phyloP scores from a whole-genome alignment of 2,113 vertebrate genomes.

The Piprites chloris region DNA sequence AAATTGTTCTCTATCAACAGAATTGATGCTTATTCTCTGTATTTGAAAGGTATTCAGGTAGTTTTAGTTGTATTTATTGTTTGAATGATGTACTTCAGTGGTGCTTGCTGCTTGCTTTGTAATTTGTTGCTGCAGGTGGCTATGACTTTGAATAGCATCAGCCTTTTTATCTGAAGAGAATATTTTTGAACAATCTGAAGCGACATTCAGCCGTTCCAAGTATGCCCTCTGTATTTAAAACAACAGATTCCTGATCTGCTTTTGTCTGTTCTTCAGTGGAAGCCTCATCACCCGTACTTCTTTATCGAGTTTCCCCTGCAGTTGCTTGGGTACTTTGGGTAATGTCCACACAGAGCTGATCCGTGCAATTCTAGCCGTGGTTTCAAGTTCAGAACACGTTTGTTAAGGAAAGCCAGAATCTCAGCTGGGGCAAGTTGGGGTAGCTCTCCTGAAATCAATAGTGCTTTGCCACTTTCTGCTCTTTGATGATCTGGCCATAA shows the following conservation, averaged over 20 bases:
- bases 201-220: background rate
- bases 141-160: slow-evolving; percentile 3
- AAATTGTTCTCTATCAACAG: background rate
- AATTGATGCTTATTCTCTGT: slow-evolving; percentile 12
- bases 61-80: slow-evolving; percentile 31
- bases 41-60: slow-evolving; percentile 3
- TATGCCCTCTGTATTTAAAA: background rate
- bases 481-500: slow-evolving; percentile 42
- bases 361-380: background rate
- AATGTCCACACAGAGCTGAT: background rate
- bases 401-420: background rate
- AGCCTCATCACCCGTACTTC: background rate
- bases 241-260: background rate
- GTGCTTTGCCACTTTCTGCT: background rate
- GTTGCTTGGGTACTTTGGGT: background rate
- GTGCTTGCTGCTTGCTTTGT: slow-evolving; percentile 3
- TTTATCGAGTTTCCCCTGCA: background rate
- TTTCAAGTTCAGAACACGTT: background rate
- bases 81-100: background rate
- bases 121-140: slow-evolving; percentile 15
- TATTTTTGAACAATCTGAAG: background rate
- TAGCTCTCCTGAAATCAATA: slow-evolving; percentile 35
- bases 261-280: background rate
- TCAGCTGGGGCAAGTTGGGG: background rate
- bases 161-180: background rate